phyloP scores from a whole-genome alignment of 2,797 vertebrate species.

The Hapalemur alaotrensis region DNA sequence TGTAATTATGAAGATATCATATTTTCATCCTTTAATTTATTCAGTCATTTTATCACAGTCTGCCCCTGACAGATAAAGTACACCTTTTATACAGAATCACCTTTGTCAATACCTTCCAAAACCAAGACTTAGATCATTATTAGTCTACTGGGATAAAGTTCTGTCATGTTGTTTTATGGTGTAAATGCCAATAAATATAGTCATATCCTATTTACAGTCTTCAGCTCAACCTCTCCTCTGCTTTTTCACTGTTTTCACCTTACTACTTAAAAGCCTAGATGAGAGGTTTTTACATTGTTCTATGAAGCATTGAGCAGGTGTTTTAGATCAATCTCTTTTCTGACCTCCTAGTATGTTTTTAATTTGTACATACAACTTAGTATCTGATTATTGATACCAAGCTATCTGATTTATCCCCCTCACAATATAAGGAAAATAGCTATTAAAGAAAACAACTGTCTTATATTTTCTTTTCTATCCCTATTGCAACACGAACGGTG shows the following conservation, averaged over 20 bases:
- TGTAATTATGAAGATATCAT: not conserved
- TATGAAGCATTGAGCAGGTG: not conserved
- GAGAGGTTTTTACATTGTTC: not conserved
- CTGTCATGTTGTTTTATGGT: not conserved
- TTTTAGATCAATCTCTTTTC: not conserved
- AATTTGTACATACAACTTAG: not conserved
- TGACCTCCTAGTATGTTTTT: not conserved
- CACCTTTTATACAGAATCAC: not conserved
- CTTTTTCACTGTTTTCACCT: not conserved
- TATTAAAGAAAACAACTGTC: not conserved
- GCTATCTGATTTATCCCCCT: not conserved
- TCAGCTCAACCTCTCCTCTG: not conserved
- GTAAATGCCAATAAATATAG: not conserved
- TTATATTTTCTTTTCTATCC: not conserved
- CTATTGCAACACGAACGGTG: not conserved
- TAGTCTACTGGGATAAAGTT: not conserved
- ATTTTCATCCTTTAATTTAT: not conserved
- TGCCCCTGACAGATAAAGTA: not conserved
- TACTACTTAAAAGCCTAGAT: not conserved
- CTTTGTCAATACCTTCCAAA: slow-evolving; percentile 10
- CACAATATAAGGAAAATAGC: not conserved
- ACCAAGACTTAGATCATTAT: not conserved
- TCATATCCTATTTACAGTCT: not conserved
- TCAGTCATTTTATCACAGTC: not conserved
- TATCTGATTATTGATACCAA: not conserved